phyloP scores from a whole-genome alignment of 2,113 vertebrate genomes.

The Illadopsis cleaveri region DNA sequence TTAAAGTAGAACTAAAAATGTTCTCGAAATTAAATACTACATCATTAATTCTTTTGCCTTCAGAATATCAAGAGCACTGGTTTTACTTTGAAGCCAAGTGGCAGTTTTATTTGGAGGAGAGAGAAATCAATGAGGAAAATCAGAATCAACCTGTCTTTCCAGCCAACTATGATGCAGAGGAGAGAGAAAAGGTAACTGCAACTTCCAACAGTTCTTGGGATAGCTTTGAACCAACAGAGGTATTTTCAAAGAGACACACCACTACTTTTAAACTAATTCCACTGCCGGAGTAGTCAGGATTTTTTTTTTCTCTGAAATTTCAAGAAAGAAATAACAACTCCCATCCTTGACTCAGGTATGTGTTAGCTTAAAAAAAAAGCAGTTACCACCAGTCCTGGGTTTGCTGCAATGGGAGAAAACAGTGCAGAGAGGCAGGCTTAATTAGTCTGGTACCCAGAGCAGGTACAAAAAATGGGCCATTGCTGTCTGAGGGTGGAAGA shows the following conservation, averaged over 20 bases:
- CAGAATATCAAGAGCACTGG: slow-evolving; percentile 97
- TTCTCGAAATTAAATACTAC: neutral
- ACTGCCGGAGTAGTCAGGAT: neutral
- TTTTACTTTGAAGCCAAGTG: slow-evolving; percentile 99
- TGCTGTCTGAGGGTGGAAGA: neutral
- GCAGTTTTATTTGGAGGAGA: slow-evolving; percentile 96
- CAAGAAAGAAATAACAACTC: neutral
- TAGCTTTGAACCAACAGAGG: neutral
- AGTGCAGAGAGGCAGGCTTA: neutral
- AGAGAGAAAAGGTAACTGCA: slow-evolving; percentile 86
- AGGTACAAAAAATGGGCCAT: neutral
- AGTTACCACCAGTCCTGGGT: neutral
- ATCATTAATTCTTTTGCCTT: slow-evolving; percentile 2
- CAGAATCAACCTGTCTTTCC: slow-evolving; percentile 83
- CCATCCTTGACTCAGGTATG: neutral
- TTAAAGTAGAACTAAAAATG: neutral
- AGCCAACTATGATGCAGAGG: slow-evolving; percentile 82
- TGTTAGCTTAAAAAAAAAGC: neutral
- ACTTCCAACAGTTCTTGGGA: neutral
- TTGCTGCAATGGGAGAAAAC: neutral
- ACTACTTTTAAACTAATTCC: neutral
- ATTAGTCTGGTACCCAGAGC: neutral
- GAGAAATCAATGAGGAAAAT: slow-evolving; percentile 84
- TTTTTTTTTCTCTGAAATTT: neutral
- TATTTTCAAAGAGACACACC: neutral